A percentile compares a stretch with the other conserved stretches of the same genome.
These are phyloP conservation scores for Cryptoleucopteryx plumbea DNA, from an alignment of 2,113 vertebrate species.

Conservation along the genomic window DNA sequence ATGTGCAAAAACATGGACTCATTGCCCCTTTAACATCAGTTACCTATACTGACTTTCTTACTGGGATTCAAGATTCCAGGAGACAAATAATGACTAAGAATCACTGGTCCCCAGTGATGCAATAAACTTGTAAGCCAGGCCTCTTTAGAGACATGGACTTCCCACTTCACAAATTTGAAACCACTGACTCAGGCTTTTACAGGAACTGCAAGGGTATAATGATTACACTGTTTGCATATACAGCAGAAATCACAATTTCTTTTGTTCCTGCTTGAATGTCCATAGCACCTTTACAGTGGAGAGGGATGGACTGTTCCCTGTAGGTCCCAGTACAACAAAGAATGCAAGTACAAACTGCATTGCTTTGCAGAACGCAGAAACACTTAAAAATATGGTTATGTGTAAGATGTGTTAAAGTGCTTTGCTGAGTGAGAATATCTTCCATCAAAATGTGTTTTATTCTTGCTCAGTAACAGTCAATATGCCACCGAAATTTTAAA, in stretches of 20 bases:
- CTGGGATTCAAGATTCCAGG: not conserved
- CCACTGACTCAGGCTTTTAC: constrained; percentile 36
- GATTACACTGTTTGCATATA: not conserved
- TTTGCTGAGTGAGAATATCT: not conserved
- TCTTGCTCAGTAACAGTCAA: not conserved
- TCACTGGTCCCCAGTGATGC: constrained; percentile 3
- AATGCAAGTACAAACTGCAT: not conserved
- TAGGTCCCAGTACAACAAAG: not conserved
- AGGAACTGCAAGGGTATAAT: not conserved
- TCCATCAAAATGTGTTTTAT: not conserved
- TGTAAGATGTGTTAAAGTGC: not conserved
- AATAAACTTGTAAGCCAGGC: constrained; percentile 2
- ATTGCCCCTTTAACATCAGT: not conserved
- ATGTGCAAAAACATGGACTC: not conserved
- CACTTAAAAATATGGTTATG: not conserved
- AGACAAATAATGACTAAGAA: constrained; percentile 39
- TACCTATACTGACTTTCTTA: not conserved
- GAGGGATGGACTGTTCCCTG: not conserved
- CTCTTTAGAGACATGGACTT: constrained; percentile 7
- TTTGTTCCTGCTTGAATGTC: constrained; percentile 42
- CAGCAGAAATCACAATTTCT: constrained; percentile 33
- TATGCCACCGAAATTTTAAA: not conserved
- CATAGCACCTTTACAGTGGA: not conserved
- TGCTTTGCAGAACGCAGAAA: not conserved
- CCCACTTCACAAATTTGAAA: constrained; percentile 28